Conservation (phyloP, 2,113 vertebrate genomes). For the Lipophrys pholis region DNA sequence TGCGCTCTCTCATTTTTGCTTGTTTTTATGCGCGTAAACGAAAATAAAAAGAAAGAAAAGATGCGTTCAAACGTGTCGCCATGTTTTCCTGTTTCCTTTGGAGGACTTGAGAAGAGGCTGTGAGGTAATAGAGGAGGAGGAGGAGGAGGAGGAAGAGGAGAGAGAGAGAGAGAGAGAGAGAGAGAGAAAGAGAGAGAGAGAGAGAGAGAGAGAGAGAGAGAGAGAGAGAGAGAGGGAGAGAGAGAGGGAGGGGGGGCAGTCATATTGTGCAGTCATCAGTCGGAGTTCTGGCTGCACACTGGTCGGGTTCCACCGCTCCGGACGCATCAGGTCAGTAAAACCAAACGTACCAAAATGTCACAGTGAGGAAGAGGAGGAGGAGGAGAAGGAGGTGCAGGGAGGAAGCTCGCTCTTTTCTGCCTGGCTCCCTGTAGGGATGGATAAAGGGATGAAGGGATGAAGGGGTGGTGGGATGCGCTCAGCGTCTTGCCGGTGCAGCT, state of each 20-base stretch:
- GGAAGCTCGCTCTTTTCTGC: background rate
- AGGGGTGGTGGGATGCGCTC: background rate
- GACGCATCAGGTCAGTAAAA: slow-evolving; percentile 71
- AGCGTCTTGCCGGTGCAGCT: no score
- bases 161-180: slow-evolving; percentile 24
- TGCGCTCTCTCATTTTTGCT: no score
- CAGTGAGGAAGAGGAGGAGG: background rate
- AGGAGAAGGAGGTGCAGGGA: background rate
- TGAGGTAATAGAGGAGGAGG: slow-evolving; percentile 54
- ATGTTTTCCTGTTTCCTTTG: slow-evolving; percentile 26
- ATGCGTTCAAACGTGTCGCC: background rate
- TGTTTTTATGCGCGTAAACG: no score
- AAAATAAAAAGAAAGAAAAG: no score
- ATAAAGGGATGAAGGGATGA: slow-evolving; percentile 1
- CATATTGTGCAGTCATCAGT: slow-evolving; percentile 52
- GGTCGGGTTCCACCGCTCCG: slow-evolving; percentile 47
- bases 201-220: no score
- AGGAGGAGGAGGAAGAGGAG: slow-evolving; percentile 27
- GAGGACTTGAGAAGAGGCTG: slow-evolving; percentile 47
- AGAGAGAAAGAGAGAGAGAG: background rate
- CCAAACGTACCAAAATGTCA: background rate
- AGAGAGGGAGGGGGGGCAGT: slow-evolving; percentile 23
- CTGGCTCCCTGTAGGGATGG: no score
- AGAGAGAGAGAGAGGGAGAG: background rate
- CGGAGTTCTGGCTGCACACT: slow-evolving; percentile 55